phyloP scores from a whole-genome alignment of 2,113 vertebrate genomes.

The Oncorhynchus keta region DNA sequence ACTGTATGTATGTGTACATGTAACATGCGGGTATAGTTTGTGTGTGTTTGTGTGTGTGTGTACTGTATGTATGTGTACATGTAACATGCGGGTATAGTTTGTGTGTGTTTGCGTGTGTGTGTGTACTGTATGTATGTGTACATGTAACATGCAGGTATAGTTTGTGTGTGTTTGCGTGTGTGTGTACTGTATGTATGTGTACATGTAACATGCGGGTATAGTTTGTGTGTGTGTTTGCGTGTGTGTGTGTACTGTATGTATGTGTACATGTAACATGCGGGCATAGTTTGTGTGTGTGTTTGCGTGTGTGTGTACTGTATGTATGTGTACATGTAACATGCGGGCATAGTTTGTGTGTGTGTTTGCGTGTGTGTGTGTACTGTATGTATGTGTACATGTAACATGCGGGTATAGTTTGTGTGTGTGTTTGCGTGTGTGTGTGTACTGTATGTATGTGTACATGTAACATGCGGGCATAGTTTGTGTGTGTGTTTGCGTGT shows the following conservation, averaged over 20 bases:
- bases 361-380: background rate
- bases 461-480: background rate
- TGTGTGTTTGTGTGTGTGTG: background rate
- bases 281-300: background rate
- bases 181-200: conserved; percentile 11
- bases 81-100: background rate
- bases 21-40: background rate
- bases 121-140: conserved; percentile 10
- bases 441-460: conserved; percentile 12
- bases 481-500: background rate
- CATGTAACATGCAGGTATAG: conserved; percentile 1
- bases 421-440: background rate
- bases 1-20: conserved; percentile 19
- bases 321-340: conserved; percentile 17
- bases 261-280: conserved; percentile 11
- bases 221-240: background rate
- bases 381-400: conserved; percentile 20
- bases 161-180: background rate
- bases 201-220: background rate
- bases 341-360: background rate
- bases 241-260: conserved; percentile 1
- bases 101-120: background rate
- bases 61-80: conserved; percentile 16
- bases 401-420: background rate
- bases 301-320: background rate